Conservation (phyloP, 1,140 invertebrate genomes). For the Drosophila pallidifrons region DNA sequence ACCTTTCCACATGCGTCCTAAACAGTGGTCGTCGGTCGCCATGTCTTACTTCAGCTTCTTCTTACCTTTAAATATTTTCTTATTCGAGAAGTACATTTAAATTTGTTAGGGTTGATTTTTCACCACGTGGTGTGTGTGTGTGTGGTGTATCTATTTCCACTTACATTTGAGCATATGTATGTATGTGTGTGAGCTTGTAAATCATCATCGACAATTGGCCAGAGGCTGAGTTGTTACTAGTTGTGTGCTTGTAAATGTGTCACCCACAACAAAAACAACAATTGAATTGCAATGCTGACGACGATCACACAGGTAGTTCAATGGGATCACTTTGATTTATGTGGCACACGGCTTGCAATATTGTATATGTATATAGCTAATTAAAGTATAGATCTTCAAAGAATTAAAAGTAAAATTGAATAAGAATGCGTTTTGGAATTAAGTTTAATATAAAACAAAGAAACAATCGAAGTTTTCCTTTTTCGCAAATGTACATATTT, state of each 20-base stretch:
- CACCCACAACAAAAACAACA: not conserved
- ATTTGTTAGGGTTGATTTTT: conserved; percentile 81
- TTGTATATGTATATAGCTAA: not conserved
- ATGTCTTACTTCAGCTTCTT: conserved; percentile 18
- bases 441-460: no score
- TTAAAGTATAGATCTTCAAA: no score
- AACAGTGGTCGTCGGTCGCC: conserved; percentile 1
- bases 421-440: no score
- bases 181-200: conserved; percentile 26
- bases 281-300: not conserved
- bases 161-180: conserved; percentile 2
- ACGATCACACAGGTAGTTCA: conserved; percentile 32
- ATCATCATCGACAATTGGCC: conserved; percentile 36
- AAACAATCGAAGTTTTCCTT: no score
- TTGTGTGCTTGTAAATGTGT: conserved; percentile 22
- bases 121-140: conserved; percentile 68
- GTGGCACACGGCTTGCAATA: not conserved
- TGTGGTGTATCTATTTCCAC: conserved; percentile 24
- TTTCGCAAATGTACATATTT: no score
- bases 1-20: no score
- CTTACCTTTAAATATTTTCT: conserved; percentile 49
- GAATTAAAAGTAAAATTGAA: no score
- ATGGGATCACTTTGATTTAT: conserved; percentile 26
- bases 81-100: conserved; percentile 39
- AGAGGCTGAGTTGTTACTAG: conserved; percentile 22